phyloP scores from a whole-genome alignment of 53 echinoderm and acorn worm species.

The Patiria pectinifera region DNA sequence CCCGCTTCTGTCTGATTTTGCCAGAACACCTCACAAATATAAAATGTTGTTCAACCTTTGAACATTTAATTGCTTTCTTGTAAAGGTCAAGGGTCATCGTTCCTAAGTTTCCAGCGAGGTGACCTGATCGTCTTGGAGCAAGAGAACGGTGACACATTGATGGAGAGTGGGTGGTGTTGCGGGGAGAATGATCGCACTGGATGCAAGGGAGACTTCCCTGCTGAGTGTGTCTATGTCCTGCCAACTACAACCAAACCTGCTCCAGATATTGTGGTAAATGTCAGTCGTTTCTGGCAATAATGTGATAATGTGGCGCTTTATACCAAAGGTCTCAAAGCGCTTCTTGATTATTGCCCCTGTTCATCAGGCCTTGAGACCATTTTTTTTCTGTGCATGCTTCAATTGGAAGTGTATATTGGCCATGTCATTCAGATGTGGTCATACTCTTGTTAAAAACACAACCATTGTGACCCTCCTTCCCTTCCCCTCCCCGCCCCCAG shows the following conservation, averaged over 20 bases:
- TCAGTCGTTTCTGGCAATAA: not conserved
- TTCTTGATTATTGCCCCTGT: too few species aligned
- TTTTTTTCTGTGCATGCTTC: too few species aligned
- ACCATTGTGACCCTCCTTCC: not conserved
- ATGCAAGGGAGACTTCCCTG: slow-evolving; percentile 95
- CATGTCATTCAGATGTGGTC: too few species aligned
- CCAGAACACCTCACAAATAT: too few species aligned
- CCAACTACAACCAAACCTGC: slow-evolving; percentile 95
- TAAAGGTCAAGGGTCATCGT: slow-evolving; percentile 95
- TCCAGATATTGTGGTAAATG: slow-evolving; percentile 90
- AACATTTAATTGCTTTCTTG: not conserved
- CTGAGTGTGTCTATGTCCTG: slow-evolving; percentile 93
- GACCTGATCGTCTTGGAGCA: slow-evolving; percentile 96
- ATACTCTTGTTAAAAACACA: not conserved
- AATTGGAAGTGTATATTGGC: too few species aligned
- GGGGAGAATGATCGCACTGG: slow-evolving; percentile 92
- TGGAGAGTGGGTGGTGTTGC: slow-evolving; percentile 95
- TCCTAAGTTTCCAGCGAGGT: slow-evolving; percentile 92
- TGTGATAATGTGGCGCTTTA: too few species aligned
- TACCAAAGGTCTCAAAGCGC: too few species aligned
- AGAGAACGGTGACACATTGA: slow-evolving; percentile 89
- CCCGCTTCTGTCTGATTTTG: too few species aligned
- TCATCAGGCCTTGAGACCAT: too few species aligned
- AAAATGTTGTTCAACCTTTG: not conserved
- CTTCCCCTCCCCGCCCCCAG: slow-evolving; percentile 21